A percentile compares a stretch with the other conserved stretches of the same genome.
Conservation (phyloP, 37 sponge, comb jelly and placozoan genomes). For the Crambe crambe region DNA sequence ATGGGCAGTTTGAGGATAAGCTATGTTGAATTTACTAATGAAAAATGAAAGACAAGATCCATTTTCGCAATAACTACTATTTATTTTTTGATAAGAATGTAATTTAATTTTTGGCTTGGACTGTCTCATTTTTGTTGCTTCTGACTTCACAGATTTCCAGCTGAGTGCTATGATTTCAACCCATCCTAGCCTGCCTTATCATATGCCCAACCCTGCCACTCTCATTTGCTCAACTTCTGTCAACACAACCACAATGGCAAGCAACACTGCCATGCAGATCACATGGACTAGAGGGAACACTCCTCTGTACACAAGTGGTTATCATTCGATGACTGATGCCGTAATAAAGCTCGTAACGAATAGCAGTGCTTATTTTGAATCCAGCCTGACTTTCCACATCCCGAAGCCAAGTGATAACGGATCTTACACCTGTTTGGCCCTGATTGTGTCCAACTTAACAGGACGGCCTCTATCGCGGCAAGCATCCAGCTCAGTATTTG, state of each 20-base stretch:
- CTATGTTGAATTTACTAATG: too few species aligned
- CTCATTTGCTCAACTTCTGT: neutral
- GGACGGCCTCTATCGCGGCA: neutral
- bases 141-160: neutral
- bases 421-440: constrained; percentile 4
- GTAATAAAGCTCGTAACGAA: neutral
- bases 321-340: neutral
- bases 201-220: neutral
- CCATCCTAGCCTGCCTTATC: neutral
- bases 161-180: neutral
- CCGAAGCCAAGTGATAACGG: neutral
- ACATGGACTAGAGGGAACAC: neutral
- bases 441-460: neutral
- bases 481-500: neutral
- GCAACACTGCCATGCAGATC: neutral
- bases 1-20: too few species aligned
- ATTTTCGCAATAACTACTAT: neutral
- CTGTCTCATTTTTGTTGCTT: neutral
- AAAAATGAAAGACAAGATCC: neutral
- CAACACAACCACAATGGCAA: neutral
- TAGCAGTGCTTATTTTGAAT: neutral
- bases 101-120: too few species aligned
- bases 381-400: neutral
- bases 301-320: neutral
- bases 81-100: too few species aligned